Conservation (phyloP, 2,113 vertebrate genomes). For the Picathartes gymnocephalus region DNA sequence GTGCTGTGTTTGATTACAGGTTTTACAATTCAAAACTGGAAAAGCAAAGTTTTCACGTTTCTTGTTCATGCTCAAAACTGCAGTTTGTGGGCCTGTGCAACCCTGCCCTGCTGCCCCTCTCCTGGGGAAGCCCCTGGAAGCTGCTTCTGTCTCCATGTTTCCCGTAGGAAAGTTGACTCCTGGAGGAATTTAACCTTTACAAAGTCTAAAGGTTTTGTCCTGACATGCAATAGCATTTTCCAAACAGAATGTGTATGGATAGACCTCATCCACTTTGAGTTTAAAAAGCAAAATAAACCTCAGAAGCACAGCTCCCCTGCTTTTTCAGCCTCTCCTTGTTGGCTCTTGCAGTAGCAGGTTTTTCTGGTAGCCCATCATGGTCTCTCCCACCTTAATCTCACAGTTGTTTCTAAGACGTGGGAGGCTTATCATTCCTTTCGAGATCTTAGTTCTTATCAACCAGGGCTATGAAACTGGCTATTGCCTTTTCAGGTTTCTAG, state of each 20-base stretch:
- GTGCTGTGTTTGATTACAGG: background rate
- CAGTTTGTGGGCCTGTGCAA: background rate
- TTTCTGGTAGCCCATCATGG: background rate
- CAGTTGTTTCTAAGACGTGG: rapidly evolving
- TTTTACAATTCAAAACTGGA: background rate
- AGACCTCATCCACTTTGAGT: background rate
- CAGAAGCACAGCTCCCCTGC: rapidly evolving
- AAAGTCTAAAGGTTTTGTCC: background rate
- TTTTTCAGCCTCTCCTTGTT: background rate
- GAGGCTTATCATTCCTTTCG: background rate
- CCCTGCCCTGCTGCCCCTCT: background rate
- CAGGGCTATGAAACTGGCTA: background rate
- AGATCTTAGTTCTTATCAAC: background rate
- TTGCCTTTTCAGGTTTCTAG: background rate
- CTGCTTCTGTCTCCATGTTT: background rate
- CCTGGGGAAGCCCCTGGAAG: background rate
- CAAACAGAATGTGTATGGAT: background rate
- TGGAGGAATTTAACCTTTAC: background rate
- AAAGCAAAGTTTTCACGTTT: background rate
- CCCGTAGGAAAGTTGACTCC: background rate
- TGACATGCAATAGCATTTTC: background rate
- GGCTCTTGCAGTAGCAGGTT: background rate
- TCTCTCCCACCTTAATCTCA: background rate
- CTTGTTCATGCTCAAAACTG: background rate
- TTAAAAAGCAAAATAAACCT: background rate